Base-by-base conservation (phyloP, 2,797 vertebrate genomes). In the Intellagama lesueurii region DNA sequence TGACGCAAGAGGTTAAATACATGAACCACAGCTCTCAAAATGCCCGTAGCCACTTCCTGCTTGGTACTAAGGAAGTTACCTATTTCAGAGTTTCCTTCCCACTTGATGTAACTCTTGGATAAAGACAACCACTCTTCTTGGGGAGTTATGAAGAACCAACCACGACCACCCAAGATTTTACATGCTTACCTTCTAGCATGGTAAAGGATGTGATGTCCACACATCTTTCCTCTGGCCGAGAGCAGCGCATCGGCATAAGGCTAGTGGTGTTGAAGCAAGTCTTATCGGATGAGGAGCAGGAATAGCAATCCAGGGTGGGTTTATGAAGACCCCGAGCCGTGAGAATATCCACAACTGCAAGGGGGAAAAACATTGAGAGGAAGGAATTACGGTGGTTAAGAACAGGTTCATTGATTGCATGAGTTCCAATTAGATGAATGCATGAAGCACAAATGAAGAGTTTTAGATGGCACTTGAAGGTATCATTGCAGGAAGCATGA, bases 191-290 rank as follows among this genome's bases (percentile, higher is more conserved):
- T 83, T 64, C 72, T 7, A 64, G 64, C 8, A 0, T 12, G 0
- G 72, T 64, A 68, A 86, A 82, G 35, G 84, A 77, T 0, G 66
- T 56, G 84, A 91, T 83, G 56, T 91, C 90, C 49, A 91, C 73
- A 22, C 90, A 91, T 5, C n/a, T 56, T 19, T 89, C 87, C 40
- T 64, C 44, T 2, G 75, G 79, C 26, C 26, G 44, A 14, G 19
- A 16, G 5, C 90, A 89, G 1, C 9, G 35, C 72, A 89, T 86
- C 0, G 1, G 30, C 12, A 2, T 1, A 17, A 66, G 26, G n/a
- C 17, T 32, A 47, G 78, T 16, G 40, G 78, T 9, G 7, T 60
- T 52, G 68, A 22, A 32, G 16, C 90, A 91, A 44, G 73, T 83
- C 64, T n/a, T 22, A 32, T 86, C 90, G 3, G 87, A 40, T 14